Conservation (phyloP, 2,113 vertebrate species). For the Tringa solitaria region DNA sequence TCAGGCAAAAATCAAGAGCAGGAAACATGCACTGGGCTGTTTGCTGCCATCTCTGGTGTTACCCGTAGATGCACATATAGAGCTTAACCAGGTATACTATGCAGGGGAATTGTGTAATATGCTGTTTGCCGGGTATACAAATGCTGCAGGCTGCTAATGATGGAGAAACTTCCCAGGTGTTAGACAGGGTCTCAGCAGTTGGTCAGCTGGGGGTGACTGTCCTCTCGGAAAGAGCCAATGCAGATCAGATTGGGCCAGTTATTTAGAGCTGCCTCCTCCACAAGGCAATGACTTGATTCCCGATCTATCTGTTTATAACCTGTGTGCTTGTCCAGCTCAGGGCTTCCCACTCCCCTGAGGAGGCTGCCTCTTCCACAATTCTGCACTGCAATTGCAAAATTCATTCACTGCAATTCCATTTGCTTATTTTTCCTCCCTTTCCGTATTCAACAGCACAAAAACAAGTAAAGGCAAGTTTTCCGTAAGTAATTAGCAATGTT, state of each 20-base stretch:
- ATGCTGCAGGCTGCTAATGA: not conserved
- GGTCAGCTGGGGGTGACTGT: not conserved
- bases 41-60: not conserved
- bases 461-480: not conserved
- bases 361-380: not conserved
- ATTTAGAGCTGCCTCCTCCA: not conserved
- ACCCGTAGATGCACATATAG: not conserved
- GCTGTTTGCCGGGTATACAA: not conserved
- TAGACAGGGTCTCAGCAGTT: not conserved
- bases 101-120: fast-evolving
- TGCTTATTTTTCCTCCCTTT: not conserved
- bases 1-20: not conserved
- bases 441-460: not conserved
- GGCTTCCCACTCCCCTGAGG: not conserved
- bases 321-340: not conserved
- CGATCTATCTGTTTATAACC: fast-evolving
- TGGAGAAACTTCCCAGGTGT: not conserved
- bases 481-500: not conserved
- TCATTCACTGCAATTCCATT: not conserved
- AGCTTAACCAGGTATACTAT: not conserved
- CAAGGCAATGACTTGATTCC: not conserved
- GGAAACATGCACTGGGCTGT: not conserved
- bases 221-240: not conserved
- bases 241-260: not conserved
- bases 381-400: too few relatives aligned